Evolutionary conservation across 2,888 invertebrate genomes (phyloP).

Genomic region (Capitulum mitella): DNA sequence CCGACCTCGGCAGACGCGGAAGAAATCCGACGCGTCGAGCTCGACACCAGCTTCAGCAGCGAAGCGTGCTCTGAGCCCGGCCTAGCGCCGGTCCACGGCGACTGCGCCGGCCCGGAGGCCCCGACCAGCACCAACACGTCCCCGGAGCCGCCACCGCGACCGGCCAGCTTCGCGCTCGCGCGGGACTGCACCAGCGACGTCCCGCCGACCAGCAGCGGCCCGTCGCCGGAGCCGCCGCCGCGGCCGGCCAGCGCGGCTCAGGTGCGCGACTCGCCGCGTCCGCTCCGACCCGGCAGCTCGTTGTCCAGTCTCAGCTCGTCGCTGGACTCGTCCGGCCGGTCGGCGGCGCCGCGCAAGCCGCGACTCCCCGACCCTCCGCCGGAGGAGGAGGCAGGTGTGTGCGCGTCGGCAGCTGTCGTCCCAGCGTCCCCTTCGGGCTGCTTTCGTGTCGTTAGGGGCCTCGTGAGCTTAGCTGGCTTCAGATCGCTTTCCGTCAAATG

Average conservation of each 20-base stretch:
- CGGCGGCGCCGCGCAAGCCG: background rate
- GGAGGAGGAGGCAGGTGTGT: constrained; percentile 12
- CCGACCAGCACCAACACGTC: too few species aligned
- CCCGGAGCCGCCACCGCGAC: background rate
- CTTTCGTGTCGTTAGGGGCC: too few species aligned
- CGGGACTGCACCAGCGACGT: too few species aligned
- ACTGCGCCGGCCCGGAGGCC: too few species aligned
- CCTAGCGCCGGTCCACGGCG: too few species aligned
- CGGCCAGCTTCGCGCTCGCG: background rate
- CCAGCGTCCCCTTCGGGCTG: too few species aligned
- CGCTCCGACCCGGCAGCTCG: background rate
- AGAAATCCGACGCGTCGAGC: constrained; percentile 40
- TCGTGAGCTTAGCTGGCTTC: too few species aligned
- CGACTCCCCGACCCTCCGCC: background rate
- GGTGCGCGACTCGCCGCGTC: background rate
- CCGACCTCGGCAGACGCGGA: constrained; percentile 38
- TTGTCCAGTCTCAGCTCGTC: background rate
- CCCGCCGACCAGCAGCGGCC: too few species aligned
- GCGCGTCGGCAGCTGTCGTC: too few species aligned
- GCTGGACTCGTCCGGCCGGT: background rate
- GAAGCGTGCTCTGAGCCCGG: constrained; percentile 31
- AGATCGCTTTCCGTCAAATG: too few species aligned
- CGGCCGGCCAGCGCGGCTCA: background rate
- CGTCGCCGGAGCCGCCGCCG: background rate
- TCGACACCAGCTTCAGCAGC: constrained; percentile 35